Percentiles rank a stretch among this genome's conserved stretches.
Conservation (phyloP, 2,888 invertebrate species). For the Poecilobothrus nobilitatus region DNA sequence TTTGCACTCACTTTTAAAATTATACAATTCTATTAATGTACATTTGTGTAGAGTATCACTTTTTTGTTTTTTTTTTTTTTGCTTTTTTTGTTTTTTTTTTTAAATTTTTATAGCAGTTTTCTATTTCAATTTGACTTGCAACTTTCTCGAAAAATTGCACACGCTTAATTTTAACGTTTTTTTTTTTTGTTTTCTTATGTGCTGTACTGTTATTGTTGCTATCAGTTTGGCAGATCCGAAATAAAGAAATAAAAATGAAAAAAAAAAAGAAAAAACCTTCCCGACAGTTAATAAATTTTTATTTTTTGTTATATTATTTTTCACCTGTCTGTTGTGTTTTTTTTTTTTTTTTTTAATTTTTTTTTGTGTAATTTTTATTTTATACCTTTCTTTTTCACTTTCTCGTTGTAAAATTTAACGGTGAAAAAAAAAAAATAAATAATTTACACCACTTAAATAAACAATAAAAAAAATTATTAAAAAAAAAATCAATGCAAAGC, state of each 20-base stretch:
- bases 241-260: no score
- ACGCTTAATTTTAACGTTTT: background rate
- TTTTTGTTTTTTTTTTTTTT: background rate
- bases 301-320: background rate
- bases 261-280: background rate
- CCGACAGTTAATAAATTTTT: background rate
- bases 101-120: background rate
- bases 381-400: conserved; percentile 2
- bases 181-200: background rate
- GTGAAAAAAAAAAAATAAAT: no score
- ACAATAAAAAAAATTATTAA: background rate
- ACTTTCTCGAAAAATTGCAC: background rate
- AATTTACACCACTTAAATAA: no score
- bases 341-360: no score
- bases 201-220: no score
- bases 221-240: no score
- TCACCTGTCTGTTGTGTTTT: background rate
- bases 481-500: background rate
- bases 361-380: background rate
- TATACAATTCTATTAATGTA: no score
- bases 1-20: no score
- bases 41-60: no score
- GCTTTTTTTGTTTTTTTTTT: background rate
- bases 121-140: background rate
- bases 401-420: background rate